These are phyloP conservation scores for Pycnomerus fuliginosus DNA, from an alignment of 2,888 invertebrate genomes.

Conservation along the genomic window DNA sequence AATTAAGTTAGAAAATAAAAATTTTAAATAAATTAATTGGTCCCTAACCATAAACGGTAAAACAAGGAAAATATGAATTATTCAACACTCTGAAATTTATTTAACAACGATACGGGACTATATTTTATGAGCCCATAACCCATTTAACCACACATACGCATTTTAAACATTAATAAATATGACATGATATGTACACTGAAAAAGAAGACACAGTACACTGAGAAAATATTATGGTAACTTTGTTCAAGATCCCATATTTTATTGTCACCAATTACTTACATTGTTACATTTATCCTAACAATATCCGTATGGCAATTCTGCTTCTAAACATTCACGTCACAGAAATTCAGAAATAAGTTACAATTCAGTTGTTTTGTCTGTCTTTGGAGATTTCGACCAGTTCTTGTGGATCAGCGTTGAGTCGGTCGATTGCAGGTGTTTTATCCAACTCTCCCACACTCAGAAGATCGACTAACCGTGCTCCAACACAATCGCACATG, in stretches of 20 bases:
- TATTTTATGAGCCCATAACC: too few relatives aligned
- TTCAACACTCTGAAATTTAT: too few relatives aligned
- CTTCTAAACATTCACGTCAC: not conserved
- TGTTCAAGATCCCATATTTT: too few relatives aligned
- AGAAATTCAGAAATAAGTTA: not conserved
- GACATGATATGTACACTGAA: constrained; percentile 25
- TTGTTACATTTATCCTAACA: too few relatives aligned
- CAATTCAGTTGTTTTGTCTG: not conserved
- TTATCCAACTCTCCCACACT: constrained; percentile 70
- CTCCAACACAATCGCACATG: constrained; percentile 92
- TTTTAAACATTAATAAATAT: constrained; percentile 10
- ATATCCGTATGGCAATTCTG: too few relatives aligned
- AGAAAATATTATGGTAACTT: too few relatives aligned
- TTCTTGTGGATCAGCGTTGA: constrained; percentile 62
- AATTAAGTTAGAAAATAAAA: too few relatives aligned
- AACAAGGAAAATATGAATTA: too few relatives aligned
- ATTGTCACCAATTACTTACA: too few relatives aligned
- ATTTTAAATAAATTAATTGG: constrained; percentile 14
- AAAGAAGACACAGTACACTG: constrained; percentile 3
- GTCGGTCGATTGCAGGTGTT: constrained; percentile 51
- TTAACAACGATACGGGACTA: too few relatives aligned
- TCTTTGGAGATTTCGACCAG: constrained; percentile 59
- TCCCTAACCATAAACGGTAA: constrained; percentile 11
- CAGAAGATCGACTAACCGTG: constrained; percentile 84
- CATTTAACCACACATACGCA: too few relatives aligned